Evolutionary conservation across 2,797 vertebrate species (phyloP), one percentile per base, ranked within the genome.

Genomic region (Coracias cyanogaster): DNA sequence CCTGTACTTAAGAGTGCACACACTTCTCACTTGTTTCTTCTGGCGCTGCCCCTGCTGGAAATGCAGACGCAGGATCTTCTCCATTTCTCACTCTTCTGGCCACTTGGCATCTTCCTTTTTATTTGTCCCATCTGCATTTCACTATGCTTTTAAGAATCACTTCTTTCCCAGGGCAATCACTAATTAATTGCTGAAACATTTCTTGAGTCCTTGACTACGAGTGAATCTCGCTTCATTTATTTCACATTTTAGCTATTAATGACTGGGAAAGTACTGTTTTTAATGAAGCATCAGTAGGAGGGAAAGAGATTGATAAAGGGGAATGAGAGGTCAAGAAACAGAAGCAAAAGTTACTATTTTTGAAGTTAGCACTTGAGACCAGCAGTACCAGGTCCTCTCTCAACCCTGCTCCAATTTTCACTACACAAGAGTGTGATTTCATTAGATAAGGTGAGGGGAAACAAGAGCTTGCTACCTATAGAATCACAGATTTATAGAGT

Each of bases 371-470:
- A 39, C 33, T 45, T 29, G 22, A 69, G 65, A 80, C n/a, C 39
- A 85, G 58, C 43, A 73, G 35, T 52, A 39, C 22, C 16, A 61
- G 45, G 46, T 52, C 49, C 52, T 67, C 43, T 49, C 35, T 33
- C 52, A 77, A 33, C 15, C 19, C 55, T 60, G 33, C 22, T 91
- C 58, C 46, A 21, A n/a, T 58, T 79, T 49, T 62, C 22, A 18
- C 31, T 31, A 26, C 3, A 7, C 8, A 0, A 0, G 2, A 51
- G 18, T 6, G 11, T 15, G 58, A 70, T 62, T 82, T 46, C n/a
- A 28, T 35, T 29, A 55, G 24, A 3, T 9, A n/a, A 89, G 43
- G 7, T 6, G 21, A 79, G 25, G 19, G 15, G 16, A 58, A 16
- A 49, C 17, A 35, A 62, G 12, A 58, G 46, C 28, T 81, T 52